Base-by-base conservation (phyloP, 2,888 invertebrate species). In the Napeogenes sylphis region DNA sequence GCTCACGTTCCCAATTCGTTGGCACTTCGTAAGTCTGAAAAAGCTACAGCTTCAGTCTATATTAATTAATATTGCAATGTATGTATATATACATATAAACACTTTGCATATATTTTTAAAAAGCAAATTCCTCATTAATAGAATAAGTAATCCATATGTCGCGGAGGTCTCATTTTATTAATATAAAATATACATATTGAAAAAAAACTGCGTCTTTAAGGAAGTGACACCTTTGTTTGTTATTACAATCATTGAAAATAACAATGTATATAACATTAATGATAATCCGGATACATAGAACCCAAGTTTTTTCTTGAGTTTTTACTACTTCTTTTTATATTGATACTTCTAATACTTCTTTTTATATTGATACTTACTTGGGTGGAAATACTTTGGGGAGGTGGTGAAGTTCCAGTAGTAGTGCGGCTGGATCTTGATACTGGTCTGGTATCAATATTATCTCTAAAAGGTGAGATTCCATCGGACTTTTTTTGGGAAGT, bases 301-400 rank as follows among this genome's bases (percentile, higher is more conserved):
- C 21, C 21, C 1, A 21, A 21, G 21, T 21, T 21, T 21, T 21
- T 21, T 21, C 21, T 21, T 21, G 21, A 21, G 21, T 21, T 21
- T 21, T 21, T 21, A 21, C 21, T 21, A 21, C 21, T 21, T 21
- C 21, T 21, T 21, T 56, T 33, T n/a, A 13, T 61, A 64, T 45
- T 62, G 38, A 30, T 51, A 66, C 58, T 30, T 42, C 12, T 47
- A 33, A 55, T 56, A 58, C 46, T 21, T 47, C 56, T 38, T 32
- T 35, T 53, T 4, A 38, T 38, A 38, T 38, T 6, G 21, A 58
- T 64, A 45, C 68, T 73, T 78, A 95, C 95, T 93, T 97, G 97
- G 33, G 97, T 97, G 35, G 96, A 95, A 76, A 95, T 96, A 78
- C 91, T 95, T 83, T 97, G 97, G 3, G 97, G 96, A 45, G 96